Base-by-base conservation (phyloP, 2,113 vertebrate species). In the Tringa solitaria region DNA sequence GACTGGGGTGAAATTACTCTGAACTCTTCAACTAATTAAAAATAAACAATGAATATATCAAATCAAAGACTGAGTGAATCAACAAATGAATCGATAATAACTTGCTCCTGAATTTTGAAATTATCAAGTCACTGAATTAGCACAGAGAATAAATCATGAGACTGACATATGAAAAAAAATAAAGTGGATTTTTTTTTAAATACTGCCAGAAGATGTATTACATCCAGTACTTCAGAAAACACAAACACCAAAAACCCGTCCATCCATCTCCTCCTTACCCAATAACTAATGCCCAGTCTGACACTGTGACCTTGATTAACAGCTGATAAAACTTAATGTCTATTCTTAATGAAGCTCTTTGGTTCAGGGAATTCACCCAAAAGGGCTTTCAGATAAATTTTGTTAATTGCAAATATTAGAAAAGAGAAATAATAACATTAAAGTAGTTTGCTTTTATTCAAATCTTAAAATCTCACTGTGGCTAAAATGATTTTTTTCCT, bases 1-100 rank as follows among this genome's bases (percentile, higher is more conserved):
- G 63, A 64, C 85, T 77, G 43, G 30, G 30, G 24, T 32, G 92
- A 89, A 93, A 84, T 90, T 57, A 74, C 41, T 64, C 26, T 65
- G 80, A 95, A 54, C 23, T 74, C 23, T 81, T 84, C 75, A 89
- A n/a, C 46, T 93, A 90, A 92, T 92, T 93, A 92, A 87, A 91
- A 84, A 80, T 61, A 94, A 96, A 77, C 43, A 95, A 63, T 43
- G n/a, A 73, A 61, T 94, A 74, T 41, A 95, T 74, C n/a, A 86
- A 73, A 84, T 43, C 30, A 84, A 80, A 86, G 80, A 60, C 48
- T 65, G 68, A 92, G 26, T 61, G 45, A 90, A 90, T 75, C 65
- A 72, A 84, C 19, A 43, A 78, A 78, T 79, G 48, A 89, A 84
- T 85, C 70, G 79, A 95, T 64, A 85, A 64, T 53, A 69, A 90